Evolutionary conservation across 2,113 vertebrate species (phyloP).

Genomic region (Melanerpes formicivorus): DNA sequence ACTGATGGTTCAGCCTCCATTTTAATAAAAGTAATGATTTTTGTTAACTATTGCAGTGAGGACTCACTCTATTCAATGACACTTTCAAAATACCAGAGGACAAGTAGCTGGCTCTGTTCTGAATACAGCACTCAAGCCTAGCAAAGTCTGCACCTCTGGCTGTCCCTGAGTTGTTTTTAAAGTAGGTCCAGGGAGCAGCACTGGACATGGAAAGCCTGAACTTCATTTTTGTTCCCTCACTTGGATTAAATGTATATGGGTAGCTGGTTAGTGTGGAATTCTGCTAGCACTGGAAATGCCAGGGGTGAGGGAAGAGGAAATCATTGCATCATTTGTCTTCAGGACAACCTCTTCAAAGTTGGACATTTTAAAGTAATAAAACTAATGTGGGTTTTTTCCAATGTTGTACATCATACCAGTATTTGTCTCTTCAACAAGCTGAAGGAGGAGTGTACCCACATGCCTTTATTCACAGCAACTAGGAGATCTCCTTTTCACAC

Average conservation of each 20-base stretch:
- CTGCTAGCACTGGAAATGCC: not conserved
- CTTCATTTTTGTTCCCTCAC: not conserved
- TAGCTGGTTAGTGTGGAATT: not conserved
- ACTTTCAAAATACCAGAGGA: not conserved
- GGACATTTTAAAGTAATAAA: not conserved
- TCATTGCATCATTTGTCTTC: not conserved
- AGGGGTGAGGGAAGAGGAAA: not conserved
- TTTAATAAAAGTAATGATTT: not conserved
- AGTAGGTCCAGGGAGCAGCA: not conserved
- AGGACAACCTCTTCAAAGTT: not conserved
- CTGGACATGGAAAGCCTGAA: not conserved
- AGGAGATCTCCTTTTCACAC: not conserved
- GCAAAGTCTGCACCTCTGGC: not conserved
- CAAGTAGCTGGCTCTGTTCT: not conserved
- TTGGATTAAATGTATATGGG: rapidly evolving
- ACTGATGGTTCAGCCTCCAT: not conserved
- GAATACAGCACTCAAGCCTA: not conserved
- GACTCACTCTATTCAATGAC: not conserved
- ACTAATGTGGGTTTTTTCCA: not conserved
- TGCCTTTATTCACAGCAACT: not conserved
- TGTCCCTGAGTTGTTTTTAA: not conserved
- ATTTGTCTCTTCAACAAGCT: not conserved
- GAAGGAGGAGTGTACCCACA: not conserved
- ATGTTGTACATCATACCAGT: not conserved
- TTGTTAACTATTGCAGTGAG: not conserved